Evolutionary conservation across 2,113 vertebrate genomes (phyloP).

Genomic region (Miniopterus natalensis): DNA sequence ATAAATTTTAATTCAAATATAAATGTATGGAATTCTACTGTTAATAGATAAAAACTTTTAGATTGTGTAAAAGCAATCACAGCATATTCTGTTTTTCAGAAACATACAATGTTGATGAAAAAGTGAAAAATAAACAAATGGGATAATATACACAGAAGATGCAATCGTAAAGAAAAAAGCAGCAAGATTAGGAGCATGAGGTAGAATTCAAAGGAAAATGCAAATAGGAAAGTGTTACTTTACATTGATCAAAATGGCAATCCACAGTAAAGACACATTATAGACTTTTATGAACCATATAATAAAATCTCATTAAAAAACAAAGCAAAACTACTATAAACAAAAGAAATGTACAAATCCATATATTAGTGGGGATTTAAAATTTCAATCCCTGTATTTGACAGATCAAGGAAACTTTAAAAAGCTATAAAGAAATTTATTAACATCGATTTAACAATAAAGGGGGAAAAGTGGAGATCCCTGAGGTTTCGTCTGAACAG

Average conservation of each 20-base stretch:
- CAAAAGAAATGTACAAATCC: background rate
- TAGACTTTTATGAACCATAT: background rate
- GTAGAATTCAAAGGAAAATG: background rate
- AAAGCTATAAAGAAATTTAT: background rate
- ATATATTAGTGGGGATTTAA: background rate
- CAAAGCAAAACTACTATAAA: background rate
- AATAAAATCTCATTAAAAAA: constrained; percentile 16
- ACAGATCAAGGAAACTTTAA: background rate
- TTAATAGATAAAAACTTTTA: background rate
- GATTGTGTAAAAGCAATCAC: background rate
- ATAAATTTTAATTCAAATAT: background rate
- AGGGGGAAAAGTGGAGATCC: background rate
- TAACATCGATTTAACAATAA: background rate
- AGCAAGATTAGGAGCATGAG: background rate
- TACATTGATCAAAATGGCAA: background rate
- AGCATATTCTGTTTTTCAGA: background rate
- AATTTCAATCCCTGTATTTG: background rate
- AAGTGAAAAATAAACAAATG: background rate
- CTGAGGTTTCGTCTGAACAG: background rate
- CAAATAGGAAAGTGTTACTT: background rate
- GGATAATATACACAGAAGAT: constrained; percentile 1
- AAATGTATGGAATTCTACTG: background rate
- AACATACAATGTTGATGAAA: background rate
- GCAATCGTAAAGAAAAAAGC: background rate
- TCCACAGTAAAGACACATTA: background rate